Evolutionary conservation across 2,113 vertebrate genomes (phyloP).

Genomic region (Pterophyllum scalare): DNA sequence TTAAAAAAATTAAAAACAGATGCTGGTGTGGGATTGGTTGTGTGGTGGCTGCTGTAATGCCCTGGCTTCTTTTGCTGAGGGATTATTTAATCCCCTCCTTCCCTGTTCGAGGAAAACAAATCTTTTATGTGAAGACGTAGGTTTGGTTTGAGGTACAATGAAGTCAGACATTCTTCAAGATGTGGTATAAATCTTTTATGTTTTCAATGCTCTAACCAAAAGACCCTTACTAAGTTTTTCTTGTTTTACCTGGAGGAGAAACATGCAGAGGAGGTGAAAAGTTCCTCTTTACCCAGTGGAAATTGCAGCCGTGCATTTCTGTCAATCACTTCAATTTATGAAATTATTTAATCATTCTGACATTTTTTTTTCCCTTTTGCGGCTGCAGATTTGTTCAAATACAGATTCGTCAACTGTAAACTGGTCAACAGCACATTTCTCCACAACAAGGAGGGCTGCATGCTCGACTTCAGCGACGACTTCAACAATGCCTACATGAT

Average conservation of each 20-base stretch:
- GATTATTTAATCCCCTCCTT: constrained; percentile 25
- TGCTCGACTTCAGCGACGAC: constrained; percentile 94
- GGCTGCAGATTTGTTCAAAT: constrained; percentile 91
- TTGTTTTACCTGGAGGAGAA: not conserved
- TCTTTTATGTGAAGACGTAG: not conserved
- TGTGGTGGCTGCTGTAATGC: constrained; percentile 29
- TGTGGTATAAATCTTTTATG: not conserved
- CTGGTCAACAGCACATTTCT: constrained; percentile 94
- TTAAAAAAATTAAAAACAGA: constrained; percentile 32
- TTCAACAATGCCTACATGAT: constrained; percentile 98
- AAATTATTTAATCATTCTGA: not conserved
- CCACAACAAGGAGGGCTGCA: constrained; percentile 97
- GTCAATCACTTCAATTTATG: not conserved
- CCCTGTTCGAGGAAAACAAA: not conserved
- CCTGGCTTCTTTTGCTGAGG: not conserved
- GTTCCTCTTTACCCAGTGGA: not conserved
- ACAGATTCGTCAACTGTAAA: constrained; percentile 91
- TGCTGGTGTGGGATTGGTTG: not conserved
- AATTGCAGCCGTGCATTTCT: not conserved
- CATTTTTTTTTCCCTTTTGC: not conserved
- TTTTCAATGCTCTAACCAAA: not conserved
- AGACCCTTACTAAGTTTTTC: not conserved
- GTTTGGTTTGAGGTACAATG: not conserved
- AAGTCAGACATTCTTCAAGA: not conserved
- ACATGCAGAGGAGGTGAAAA: not conserved